Evolutionary conservation across 2,888 invertebrate genomes (phyloP), one percentile per base, ranked within the genome.

Genomic region (Hypolimnas misippus): DNA sequence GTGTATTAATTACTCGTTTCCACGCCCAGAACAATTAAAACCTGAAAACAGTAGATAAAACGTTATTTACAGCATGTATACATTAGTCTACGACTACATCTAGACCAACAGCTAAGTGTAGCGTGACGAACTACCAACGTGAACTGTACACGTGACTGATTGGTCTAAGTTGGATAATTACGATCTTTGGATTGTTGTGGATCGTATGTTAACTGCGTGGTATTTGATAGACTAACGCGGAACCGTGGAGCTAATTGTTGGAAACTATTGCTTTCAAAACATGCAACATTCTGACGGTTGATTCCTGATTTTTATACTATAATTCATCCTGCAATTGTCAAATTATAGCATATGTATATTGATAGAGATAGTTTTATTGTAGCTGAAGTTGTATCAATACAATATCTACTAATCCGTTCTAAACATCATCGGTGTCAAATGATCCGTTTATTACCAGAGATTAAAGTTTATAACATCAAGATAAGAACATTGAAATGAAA

Each of bases 101-200:
- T 69, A 69, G 74, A n/a, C n/a, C n/a, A n/a, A n/a, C n/a, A n/a
- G 74, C 72, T 68, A 74, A 62, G 60, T 69, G 54, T 62, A 69
- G 87, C 84, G 86, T 87, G 87, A 81, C 79, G 76, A n/a, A n/a
- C n/a, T n/a, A 83, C 84, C 81, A 77, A 73, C 75, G 74, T 74
- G 79, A 78, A 82, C 82, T 81, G 77, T 72, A 76, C 79, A 79
- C 77, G 75, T 74, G 65, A 70, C 69, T 67, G 76, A 68, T 67
- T 82, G 84, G 84, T 77, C 63, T 76, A 85, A 87, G 77, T 69
- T 67, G 63, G 62, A 54, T 42, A 29, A 57, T 65, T 52, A 60
- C 25, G 51, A 55, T 62, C 38, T 42, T 52, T 46, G 52, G 51
- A 46, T 52, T 16, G 19, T 31, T 49, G 38, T 31, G 14, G 54